Base-by-base conservation (phyloP, 2,113 vertebrate species). In the Notarius lentiginosus region DNA sequence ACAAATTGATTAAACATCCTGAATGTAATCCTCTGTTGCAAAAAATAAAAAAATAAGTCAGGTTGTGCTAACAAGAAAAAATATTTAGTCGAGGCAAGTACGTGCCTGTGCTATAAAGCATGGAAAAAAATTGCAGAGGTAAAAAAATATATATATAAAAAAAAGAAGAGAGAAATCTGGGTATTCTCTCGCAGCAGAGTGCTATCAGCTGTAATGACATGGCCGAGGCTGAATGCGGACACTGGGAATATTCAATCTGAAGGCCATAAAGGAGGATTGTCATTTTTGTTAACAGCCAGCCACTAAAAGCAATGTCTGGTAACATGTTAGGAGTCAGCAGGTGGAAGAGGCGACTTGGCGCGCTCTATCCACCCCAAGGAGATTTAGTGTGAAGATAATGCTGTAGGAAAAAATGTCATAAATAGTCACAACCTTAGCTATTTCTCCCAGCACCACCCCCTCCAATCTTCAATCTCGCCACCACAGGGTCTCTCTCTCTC, bases 301-400 rank as follows among this genome's bases (percentile, higher is more conserved):
- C 91, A 90, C 93, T 95, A 94, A 95, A 95, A 95, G 95, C 94
- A 94, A 95, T 94, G 93, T 95, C 92, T 94, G 92, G 93, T 94
- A 94, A 92, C 94, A 93, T 91, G 93, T 92, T 92, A 88, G 87
- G 90, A 93, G 91, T 92, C 92, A 93, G 94, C 89, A 88, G 88
- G 88, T 91, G 90, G 91, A 93, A 94, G 91, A 91, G 90, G 90
- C 92, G 91, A 91, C 91, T 92, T 88, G 79, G 89, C 91, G 91
- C 92, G 91, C 94, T 94, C 91, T 91, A 89, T 93, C 93, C 91
- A 92, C 93, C 93, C 93, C 90, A 90, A 93, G 93, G 92, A 95
- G 93, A 94, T 93, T 90, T 92, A 94, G 93, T 94, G 93, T 94
- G 92, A 95, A 93, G 95, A 94, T 95, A 94, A 96, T 94, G 94